Evolutionary conservation across 1,140 invertebrate species (phyloP).

Genomic region (Cydia pomonella): DNA sequence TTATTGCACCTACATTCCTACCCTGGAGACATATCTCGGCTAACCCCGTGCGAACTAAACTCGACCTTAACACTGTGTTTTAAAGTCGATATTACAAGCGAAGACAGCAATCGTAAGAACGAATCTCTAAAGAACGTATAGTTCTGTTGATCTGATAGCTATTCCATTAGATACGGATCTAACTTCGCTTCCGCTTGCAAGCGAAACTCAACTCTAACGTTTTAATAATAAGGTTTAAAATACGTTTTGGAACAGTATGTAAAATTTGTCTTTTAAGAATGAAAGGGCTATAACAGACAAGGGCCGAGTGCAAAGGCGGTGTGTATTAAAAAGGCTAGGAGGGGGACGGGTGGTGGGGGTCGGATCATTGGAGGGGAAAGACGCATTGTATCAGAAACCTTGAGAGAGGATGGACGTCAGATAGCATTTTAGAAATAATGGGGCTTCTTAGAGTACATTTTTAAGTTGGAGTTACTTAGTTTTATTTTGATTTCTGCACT

Average conservation of each 20-base stretch:
- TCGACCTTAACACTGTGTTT: constrained; percentile 46
- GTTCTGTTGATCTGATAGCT: constrained; percentile 59
- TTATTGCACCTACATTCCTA: constrained; percentile 74
- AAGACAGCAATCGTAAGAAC: constrained; percentile 50
- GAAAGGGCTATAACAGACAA: constrained; percentile 51
- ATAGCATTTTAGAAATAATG: not conserved
- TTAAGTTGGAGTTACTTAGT: not conserved
- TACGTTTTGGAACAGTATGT: constrained; percentile 40
- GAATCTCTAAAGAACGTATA: constrained; percentile 69
- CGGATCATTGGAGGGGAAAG: constrained; percentile 47
- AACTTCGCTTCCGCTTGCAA: constrained; percentile 47
- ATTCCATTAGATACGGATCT: constrained; percentile 67
- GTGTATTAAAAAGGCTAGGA: constrained; percentile 66
- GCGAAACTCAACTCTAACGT: constrained; percentile 47
- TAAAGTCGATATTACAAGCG: constrained; percentile 43
- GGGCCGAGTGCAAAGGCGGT: constrained; percentile 58
- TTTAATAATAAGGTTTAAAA: constrained; percentile 46
- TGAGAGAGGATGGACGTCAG: constrained; percentile 44
- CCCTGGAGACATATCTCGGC: constrained; percentile 57
- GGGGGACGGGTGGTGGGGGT: constrained; percentile 42
- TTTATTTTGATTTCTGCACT: too few relatives aligned
- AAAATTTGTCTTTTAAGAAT: constrained; percentile 68
- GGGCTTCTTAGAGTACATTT: not conserved
- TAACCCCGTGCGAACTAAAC: constrained; percentile 45
- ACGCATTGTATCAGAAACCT: constrained; percentile 57